Base-by-base conservation (phyloP, 2,797 vertebrate species). In the Sebastes glaucus region DNA sequence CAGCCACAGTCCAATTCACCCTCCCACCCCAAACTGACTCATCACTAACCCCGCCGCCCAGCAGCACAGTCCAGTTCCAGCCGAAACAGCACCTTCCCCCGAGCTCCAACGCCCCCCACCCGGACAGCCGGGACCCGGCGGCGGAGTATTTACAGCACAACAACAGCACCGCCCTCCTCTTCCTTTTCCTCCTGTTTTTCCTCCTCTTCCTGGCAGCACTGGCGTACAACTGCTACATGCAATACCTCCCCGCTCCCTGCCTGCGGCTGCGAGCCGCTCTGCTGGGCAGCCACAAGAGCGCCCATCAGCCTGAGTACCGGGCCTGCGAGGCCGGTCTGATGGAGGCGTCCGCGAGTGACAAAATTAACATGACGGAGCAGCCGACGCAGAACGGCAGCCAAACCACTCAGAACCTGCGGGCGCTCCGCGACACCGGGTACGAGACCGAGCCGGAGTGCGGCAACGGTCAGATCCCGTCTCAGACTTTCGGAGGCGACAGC, bases 201-300 rank as follows among this genome's bases (percentile, higher is more conserved):
- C 57, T 97, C 22, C 96, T 99, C 33, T 99, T 98, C 90, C 85
- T 98, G 85, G 93, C 95, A 4, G 96, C 97, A 1, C 30, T 99
- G 25, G 94, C 86, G 23, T 99, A 99, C 92, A 99, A 99, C 94
- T 99, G 98, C 89, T 99, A 99, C 94, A 98, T 97, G 95, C 97
- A 97, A 86, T 99, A 97, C 75, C 97, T 99, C 10, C 98, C 98
- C 0, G 95, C 94, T 2, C 97, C 96, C 7, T 99, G 98, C 92
- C 93, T 99, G 46, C 97, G 96, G 23, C 88, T 98, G 56, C 97
- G 98, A 16, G 95, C 97, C 0, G 85, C 96, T 10, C 78, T 99
- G 82, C 81, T 99, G 49, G 96, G 98, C 2, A 95, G 95, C 1
- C 95, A 97, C 88, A 98, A 99, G 89, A 96, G 96, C 38, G 85